Conservation (phyloP, 2,888 invertebrate species). For the Drosophila antonietae region DNA sequence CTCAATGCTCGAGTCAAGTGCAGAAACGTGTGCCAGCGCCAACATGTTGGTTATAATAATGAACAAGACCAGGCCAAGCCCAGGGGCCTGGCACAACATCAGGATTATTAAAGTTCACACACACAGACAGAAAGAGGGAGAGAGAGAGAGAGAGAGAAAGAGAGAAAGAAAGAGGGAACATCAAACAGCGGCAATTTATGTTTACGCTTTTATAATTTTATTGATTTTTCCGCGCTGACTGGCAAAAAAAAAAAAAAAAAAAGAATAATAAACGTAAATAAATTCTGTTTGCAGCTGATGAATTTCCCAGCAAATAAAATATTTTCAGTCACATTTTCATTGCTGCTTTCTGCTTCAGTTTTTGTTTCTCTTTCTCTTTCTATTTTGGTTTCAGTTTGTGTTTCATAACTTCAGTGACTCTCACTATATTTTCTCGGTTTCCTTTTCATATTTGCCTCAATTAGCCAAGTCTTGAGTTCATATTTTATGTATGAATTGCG, state of each 20-base stretch:
- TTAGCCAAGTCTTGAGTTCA: slow-evolving; percentile 46
- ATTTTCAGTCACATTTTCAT: slow-evolving; percentile 31
- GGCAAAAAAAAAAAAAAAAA: slow-evolving; percentile 25
- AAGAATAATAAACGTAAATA: slow-evolving; percentile 12
- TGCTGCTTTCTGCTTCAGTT: slow-evolving; percentile 10
- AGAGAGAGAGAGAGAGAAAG: not conserved
- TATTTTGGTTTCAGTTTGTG: slow-evolving; percentile 10
- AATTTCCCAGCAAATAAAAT: slow-evolving; percentile 60
- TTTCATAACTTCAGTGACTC: slow-evolving; percentile 34
- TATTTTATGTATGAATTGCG: slow-evolving; percentile 23
- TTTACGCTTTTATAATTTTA: slow-evolving; percentile 77
- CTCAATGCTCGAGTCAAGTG: slow-evolving; percentile 74
- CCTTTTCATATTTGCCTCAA: slow-evolving; percentile 65
- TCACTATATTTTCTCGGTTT: slow-evolving; percentile 39
- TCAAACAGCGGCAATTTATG: slow-evolving; percentile 61
- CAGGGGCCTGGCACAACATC: slow-evolving; percentile 7
- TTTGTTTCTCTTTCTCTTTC: not conserved
- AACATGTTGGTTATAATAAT: slow-evolving; percentile 60
- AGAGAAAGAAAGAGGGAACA: not conserved
- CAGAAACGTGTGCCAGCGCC: slow-evolving; percentile 74
- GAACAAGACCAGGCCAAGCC: slow-evolving; percentile 21
- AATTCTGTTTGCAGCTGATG: slow-evolving; percentile 59
- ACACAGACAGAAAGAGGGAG: not conserved
- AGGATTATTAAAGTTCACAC: slow-evolving; percentile 36
- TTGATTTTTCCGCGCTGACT: slow-evolving; percentile 70